Evolutionary conservation across 2,888 invertebrate species (phyloP).

Genomic region (Keiferia lycopersicella): DNA sequence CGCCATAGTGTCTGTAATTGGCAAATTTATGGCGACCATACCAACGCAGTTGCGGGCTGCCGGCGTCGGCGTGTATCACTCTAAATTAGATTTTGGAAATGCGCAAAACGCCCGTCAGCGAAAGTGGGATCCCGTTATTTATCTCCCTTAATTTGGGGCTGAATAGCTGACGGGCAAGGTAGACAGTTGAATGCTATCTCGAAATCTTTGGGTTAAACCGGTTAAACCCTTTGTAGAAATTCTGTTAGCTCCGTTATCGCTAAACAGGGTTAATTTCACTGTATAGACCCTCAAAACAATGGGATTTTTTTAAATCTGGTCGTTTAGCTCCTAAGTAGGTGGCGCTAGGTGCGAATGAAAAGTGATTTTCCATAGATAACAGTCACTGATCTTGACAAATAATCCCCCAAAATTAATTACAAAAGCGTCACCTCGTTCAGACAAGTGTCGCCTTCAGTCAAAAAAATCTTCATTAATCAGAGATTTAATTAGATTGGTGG

Average conservation of each 20-base stretch:
- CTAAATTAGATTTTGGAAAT: slow-evolving; percentile 74
- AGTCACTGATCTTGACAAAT: too few relatives aligned
- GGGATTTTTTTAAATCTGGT: too few relatives aligned
- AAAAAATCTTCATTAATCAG: too few relatives aligned
- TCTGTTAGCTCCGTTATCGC: slow-evolving; percentile 2
- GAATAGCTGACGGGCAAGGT: background rate
- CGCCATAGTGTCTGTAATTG: slow-evolving; percentile 72
- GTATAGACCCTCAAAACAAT: too few relatives aligned
- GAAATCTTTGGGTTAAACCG: background rate
- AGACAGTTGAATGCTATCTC: slow-evolving; percentile 12
- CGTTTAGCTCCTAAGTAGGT: too few relatives aligned
- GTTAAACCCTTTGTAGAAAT: background rate
- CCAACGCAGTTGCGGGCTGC: slow-evolving; percentile 72
- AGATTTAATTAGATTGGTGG: too few relatives aligned
- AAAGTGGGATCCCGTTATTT: slow-evolving; percentile 52
- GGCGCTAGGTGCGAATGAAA: too few relatives aligned
- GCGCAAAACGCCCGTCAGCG: slow-evolving; percentile 60
- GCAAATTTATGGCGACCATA: slow-evolving; percentile 75
- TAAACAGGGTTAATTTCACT: too few relatives aligned
- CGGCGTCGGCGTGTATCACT: slow-evolving; percentile 71
- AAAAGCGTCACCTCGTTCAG: too few relatives aligned
- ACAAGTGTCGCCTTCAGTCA: too few relatives aligned
- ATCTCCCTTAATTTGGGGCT: slow-evolving; percentile 18
- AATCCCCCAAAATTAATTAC: too few relatives aligned
- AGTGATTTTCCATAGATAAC: too few relatives aligned